phyloP scores from a whole-genome alignment of 2,113 vertebrate genomes.

The Psophia crepitans region DNA sequence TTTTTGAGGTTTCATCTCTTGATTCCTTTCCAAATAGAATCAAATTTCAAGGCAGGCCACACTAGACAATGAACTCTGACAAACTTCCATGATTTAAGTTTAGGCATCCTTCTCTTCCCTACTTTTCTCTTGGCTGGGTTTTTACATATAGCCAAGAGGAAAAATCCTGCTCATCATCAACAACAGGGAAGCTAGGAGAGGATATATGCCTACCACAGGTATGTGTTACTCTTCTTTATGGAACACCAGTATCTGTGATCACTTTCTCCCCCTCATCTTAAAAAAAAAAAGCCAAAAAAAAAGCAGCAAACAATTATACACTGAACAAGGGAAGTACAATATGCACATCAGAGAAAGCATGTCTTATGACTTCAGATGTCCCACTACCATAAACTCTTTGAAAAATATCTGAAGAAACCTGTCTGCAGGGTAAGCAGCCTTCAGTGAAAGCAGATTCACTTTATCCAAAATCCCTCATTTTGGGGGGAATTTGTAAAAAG shows the following conservation, averaged over 20 bases:
- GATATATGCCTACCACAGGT: not conserved
- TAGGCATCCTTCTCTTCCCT: not conserved
- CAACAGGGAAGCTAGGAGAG: not conserved
- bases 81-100: not conserved
- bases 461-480: not conserved
- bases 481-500: not conserved
- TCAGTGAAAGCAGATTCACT: not conserved
- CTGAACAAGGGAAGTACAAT: not conserved
- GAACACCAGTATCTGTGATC: not conserved
- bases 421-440: not conserved
- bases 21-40: slow-evolving; percentile 18
- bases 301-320: not conserved
- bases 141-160: slow-evolving; percentile 28
- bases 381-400: not conserved
- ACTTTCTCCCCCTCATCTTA: not conserved
- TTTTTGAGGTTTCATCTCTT: slow-evolving; percentile 43
- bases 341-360: not conserved
- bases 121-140: not conserved
- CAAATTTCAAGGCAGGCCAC: slow-evolving; percentile 14
- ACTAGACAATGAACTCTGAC: not conserved
- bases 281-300: not conserved
- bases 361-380: not conserved
- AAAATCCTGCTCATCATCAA: slow-evolving; percentile 2
- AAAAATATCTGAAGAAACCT: not conserved
- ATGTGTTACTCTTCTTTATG: not conserved